These are phyloP conservation scores for Acromyrmex echinatior DNA, from an alignment of 1,140 invertebrate species.

Conservation along the genomic window DNA sequence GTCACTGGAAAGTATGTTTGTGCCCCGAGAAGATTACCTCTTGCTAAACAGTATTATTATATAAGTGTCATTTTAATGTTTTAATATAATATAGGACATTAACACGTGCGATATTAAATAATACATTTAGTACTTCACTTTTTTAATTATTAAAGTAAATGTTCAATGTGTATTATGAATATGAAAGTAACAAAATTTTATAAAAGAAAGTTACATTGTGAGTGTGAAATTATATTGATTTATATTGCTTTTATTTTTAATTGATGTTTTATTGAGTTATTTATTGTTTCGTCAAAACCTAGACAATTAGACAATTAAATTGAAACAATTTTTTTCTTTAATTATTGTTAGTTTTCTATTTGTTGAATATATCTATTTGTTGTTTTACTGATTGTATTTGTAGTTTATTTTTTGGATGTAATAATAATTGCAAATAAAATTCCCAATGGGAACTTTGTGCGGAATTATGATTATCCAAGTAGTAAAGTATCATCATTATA, in stretches of 20 bases:
- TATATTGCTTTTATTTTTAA: no score
- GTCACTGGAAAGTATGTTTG: background rate
- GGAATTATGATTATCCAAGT: no score
- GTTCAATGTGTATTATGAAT: background rate
- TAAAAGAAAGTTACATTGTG: no score
- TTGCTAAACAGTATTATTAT: slow-evolving; percentile 18
- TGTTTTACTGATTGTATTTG: background rate
- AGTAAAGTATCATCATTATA: no score
- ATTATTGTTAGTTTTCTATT: background rate
- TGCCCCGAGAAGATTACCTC: background rate
- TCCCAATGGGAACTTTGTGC: no score
- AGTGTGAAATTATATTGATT: no score
- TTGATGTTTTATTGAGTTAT: no score
- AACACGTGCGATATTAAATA: background rate
- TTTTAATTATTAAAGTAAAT: background rate
- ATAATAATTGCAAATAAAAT: background rate
- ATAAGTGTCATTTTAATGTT: slow-evolving; percentile 29
- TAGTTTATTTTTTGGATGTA: background rate
- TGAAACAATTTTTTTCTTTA: background rate
- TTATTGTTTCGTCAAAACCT: background rate
- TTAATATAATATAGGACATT: background rate
- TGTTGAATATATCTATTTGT: background rate
- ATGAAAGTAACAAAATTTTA: background rate
- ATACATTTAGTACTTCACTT: background rate
- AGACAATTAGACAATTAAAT: background rate